A percentile compares a stretch with the other conserved stretches of the same genome.
Conservation (phyloP, 2,113 vertebrate genomes). For the Reinhardtius hippoglossoides region DNA sequence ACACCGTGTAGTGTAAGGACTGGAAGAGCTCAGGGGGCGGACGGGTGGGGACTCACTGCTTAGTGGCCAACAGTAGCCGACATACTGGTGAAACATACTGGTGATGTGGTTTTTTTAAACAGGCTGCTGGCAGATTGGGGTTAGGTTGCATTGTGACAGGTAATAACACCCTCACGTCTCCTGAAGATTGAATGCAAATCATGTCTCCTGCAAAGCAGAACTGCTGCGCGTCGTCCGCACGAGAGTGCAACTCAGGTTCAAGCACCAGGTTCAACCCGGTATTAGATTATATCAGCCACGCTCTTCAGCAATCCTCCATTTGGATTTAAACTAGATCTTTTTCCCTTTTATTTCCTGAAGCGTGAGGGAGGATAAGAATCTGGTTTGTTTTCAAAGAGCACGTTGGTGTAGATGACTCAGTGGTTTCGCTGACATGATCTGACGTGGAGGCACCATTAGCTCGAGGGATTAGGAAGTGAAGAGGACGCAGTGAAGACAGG, state of each 20-base stretch:
- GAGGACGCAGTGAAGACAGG: conserved; percentile 34
- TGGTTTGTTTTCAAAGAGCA: conserved; percentile 26
- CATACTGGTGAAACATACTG: too few species aligned
- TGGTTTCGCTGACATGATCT: conserved; percentile 42
- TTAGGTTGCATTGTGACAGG: conserved; percentile 62
- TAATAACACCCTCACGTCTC: conserved; percentile 56
- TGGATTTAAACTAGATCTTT: conserved; percentile 2
- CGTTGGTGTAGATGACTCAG: conserved; percentile 23
- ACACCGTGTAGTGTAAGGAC: background rate
- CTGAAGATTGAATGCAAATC: conserved; percentile 74
- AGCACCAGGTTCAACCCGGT: conserved; percentile 29
- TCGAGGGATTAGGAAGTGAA: conserved; percentile 47
- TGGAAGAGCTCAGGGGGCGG: background rate
- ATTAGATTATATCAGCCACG: conserved; percentile 49
- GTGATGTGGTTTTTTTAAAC: background rate
- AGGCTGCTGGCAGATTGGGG: conserved; percentile 62
- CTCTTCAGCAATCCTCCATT: conserved; percentile 39
- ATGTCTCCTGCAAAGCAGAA: conserved; percentile 26
- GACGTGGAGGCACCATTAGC: conserved; percentile 39
- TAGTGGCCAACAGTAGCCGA: background rate
- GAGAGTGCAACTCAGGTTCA: conserved; percentile 47
- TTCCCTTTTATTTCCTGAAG: background rate
- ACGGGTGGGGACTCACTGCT: background rate
- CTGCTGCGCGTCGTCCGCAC: conserved; percentile 13
- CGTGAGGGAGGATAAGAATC: background rate